Evolutionary conservation across 2,888 invertebrate species (phyloP), one percentile per base, ranked within the genome.

Genomic region (Plagodis pulveraria): DNA sequence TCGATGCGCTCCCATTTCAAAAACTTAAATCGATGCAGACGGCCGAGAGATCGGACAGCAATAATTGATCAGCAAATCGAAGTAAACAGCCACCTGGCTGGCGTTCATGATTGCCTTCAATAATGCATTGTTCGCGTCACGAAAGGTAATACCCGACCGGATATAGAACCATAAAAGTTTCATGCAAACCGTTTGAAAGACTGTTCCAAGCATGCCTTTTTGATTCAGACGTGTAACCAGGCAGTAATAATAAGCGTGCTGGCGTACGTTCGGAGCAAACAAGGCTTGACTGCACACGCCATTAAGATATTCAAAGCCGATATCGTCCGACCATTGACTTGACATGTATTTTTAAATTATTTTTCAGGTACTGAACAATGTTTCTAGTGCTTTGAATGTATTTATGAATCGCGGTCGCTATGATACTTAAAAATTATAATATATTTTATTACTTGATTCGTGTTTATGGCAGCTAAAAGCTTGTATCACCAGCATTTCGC

Each of bases 51-150:
- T 71, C 70, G 67, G 69, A 69, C 62, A 70, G 78, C 75, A 84
- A 87, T 89, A 87, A 87, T 87, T 86, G 86, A 87, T 85, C 83
- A 83, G 83, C 77, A 83, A 84, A 84, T 84, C 83, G 83, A 80
- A 75, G 83, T 75, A 84, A 85, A 85, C 86, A 81, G 74, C 80
- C 84, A 86, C 83, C 86, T 86, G 86, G 81, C 76, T 69, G 72
- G 69, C 74, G 76, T 71, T 78, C 82, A 81, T 83, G 85, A 89
- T 87, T 86, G 86, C 80, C 84, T 81, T 83, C 84, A 84, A 86
- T 87, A 87, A 87, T 87, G 84, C 84, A 87, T 81, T 79, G 83
- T 82, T 78, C 73, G 69, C 66, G 70, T 78, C 86, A 86, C 86
- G 86, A 77, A 83, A 82, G 74, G 77, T 76, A 72, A 72, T 78